Evolutionary conservation across 2,797 vertebrate genomes (phyloP), one percentile per base, ranked within the genome.

Genomic region (Acipenser ruthenus): DNA sequence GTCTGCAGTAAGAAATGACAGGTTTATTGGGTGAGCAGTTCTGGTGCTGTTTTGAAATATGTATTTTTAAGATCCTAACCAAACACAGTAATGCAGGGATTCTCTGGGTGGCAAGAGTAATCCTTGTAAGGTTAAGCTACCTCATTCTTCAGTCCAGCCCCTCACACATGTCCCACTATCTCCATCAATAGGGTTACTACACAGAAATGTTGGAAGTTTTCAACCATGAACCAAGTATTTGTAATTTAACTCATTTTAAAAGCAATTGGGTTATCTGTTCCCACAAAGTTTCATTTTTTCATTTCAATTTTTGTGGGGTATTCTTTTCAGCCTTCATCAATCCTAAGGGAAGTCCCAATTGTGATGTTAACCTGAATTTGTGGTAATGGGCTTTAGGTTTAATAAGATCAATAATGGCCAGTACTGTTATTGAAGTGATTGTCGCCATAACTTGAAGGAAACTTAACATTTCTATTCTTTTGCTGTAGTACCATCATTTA

Each of bases 141-240:
- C 55, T 58, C 55, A n/a, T 58, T 58, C 13, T 61, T 67, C 65
- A 67, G n/a, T 13, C 55, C 55, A 58, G 55, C 55, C 12, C 55
- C 55, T 60, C 12, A 15, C 59, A 9, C 12, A 48, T 66, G 65
- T 59, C 49, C 37, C 48, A 56, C 65, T 65, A 66, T 66, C 18
- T 13, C 59, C 37, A 66, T 59, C n/a, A 37, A 49, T 66, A 66
- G 65, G 65, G 53, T 66, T 66, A 56, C 65, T 49, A 66, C 59
- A 56, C 49, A 66, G 49, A 47, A 12, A 65, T 23, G 50, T 52
- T 55, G 23, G 23, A 0, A 37, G 23, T 37, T 66, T 60, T 66
- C 55, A 60, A 59, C 65, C 65, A 59, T 59, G 47, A 37, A 58
- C 59, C 37, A 66, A 49, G 12, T 66, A 59, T 59, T 66, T 37